Base-by-base conservation (phyloP, 2,888 invertebrate species). In the Andrena bucephala region DNA sequence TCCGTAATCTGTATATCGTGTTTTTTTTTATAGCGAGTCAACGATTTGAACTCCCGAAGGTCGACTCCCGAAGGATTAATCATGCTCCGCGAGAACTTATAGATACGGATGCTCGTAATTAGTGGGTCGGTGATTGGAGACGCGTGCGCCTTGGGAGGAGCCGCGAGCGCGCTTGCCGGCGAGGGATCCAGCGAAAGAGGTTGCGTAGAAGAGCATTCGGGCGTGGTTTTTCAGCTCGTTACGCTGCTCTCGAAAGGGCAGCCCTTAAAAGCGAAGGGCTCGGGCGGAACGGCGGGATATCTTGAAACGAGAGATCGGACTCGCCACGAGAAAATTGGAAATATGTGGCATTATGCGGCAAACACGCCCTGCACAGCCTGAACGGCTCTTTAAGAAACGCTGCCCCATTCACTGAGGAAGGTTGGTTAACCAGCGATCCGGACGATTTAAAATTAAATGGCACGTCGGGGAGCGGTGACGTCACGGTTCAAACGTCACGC, bases 151-250 rank as follows among this genome's bases (percentile, higher is more conserved):
- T 74, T 75, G 67, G 73, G 60, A 72, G 78, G 73, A 71, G 76
- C 82, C 70, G 78, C 85, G 76, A 87, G 72, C 85, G 89, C 88
- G 90, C 90, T 85, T 89, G 90, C 77, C 84, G 77, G 75, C 82
- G 74, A 78, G 82, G 76, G 63, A 67, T 60, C 79, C 69, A 50
- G 54, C 69, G 36, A 76, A 81, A 76, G 85, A 74, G 31, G 80
- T 75, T 75, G 85, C 77, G 72, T 81, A 72, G 80, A 73, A 73
- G 82, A 86, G 80, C 84, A 84, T 83, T 87, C 88, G 92, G 92
- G 92, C 90, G 92, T 92, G 92, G 92, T 91, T 90, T 91, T 89
- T 86, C 85, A 71, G 59, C 66, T 80, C 27, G 70, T 69, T 62
- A 24, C 52, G n/a, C 33, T 54, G 13, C 31, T 59, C 29, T 52